Evolutionary conservation across 2,113 vertebrate species (phyloP), one percentile per base, ranked within the genome.

Genomic region (Corythaixoides concolor): DNA sequence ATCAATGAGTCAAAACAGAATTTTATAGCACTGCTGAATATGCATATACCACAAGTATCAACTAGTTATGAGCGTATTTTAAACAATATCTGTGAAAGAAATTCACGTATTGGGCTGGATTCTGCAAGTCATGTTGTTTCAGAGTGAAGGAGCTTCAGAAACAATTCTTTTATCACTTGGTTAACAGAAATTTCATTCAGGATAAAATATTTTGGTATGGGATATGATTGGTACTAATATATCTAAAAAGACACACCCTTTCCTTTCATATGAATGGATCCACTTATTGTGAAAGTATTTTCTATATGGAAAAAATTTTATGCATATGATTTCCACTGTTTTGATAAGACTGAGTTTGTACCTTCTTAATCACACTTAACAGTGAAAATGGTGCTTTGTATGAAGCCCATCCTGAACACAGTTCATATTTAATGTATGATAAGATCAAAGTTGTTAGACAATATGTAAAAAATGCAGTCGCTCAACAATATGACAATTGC

Each of bases 1-100:
- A 92, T 89, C 95, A 93, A 49, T 84, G 76, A 87, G 22, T 58
- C 69, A 89, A 95, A 95, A 82, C 66, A 91, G 41, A 87, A 82
- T 85, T 88, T 35, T 82, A 78, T 58, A 90, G 81, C 53, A 47
- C 62, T 92, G 86, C 88, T 95, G 92, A 95, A 90, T 92, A 81
- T 82, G 86, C 80, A 93, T 64, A 87, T 89, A 49, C 33, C 6
- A 14, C 21, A 88, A 76, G 67, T 89, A 91, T 89, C 37, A 68
- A 92, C 75, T 85, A 45, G 53, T 82, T 90, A 76, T 39, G 64
- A 75, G n/a, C 22, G 43, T 47, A 82, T 90, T 96, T 93, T 70
- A 85, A 90, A 89, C 9, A 80, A 50, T 37, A 9, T 70, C 3
- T 59, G 21, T 93, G 68, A 88, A 95, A 84, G 41, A 90, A 88